These are phyloP conservation scores for Thermophis baileyi DNA, from an alignment of 2,113 vertebrate species.

Conservation along the genomic window DNA sequence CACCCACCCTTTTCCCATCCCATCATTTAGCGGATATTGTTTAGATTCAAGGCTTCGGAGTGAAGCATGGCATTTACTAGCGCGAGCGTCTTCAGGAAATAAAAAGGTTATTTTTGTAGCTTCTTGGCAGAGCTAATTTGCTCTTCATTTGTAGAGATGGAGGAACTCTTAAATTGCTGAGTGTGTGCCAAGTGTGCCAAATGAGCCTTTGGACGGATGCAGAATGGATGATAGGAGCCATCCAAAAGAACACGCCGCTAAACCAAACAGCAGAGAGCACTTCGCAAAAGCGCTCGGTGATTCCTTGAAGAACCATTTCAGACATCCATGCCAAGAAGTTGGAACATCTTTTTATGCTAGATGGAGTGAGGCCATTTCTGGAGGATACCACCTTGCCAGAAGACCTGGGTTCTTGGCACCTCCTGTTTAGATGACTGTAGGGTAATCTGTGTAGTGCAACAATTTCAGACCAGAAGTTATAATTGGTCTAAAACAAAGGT, in stretches of 20 bases:
- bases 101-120: slow-evolving; percentile 61
- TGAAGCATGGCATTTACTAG: slow-evolving; percentile 66
- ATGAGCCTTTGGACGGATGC: background rate
- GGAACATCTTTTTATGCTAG: background rate
- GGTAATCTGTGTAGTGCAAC: background rate
- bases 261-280: background rate
- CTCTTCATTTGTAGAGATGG: slow-evolving; percentile 9
- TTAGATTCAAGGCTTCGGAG: slow-evolving; percentile 64
- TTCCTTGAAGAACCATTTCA: background rate
- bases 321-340: background rate
- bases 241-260: background rate
- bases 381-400: background rate
- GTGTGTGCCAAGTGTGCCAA: background rate
- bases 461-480: background rate
- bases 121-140: slow-evolving; percentile 15
- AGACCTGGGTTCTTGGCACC: background rate
- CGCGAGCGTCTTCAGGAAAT: slow-evolving; percentile 33
- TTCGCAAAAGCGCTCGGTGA: background rate
- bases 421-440: background rate
- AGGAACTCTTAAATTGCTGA: slow-evolving; percentile 26
- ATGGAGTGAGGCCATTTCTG: background rate
- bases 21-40: slow-evolving; percentile 62
- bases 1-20: slow-evolving; percentile 14
- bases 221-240: background rate
- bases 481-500: background rate